Evolutionary conservation across 1,140 invertebrate genomes (phyloP), one percentile per base, ranked within the genome.

Genomic region (Fopius arisanus): DNA sequence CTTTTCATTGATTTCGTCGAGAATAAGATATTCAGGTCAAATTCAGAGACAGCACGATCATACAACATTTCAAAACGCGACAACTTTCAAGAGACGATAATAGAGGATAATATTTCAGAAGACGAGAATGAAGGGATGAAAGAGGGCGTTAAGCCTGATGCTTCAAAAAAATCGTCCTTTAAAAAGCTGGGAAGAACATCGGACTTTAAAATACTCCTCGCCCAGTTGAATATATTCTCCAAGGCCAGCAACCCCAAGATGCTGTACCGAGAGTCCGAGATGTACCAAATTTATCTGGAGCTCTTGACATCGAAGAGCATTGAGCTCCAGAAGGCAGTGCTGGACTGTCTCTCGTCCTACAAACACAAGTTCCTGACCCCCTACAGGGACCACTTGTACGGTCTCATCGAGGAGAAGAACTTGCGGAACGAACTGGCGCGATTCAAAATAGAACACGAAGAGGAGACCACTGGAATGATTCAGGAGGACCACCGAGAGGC

Each of bases 321-420:
- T 0, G 90, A 92, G 6, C 88, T 98, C 40, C 97, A 98, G 83
- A 96, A 94, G 83, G 89, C 91, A 69, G 94, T 96, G 0, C 88
- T 98, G 54, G 93, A 95, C 80, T 98, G 96, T 85, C 81, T 98
- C 3, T 88, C 96, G 70, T 92, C 92, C 3, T 98, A 97, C 82
- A 96, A 95, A 82, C 90, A 92, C 59, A 94, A 95, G 78, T 92
- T 91, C 78, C 76, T 97, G 6, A 83, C 87, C 0, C 92, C 94
- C 2, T 97, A 98, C 79, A 95, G 91, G 82, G 91, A 92, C 19
- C 91, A 95, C 81, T 83, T 98, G 7, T 90, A 92, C 73, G 92
- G 91, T 74, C 88, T 97, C 16, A 90, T 97, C 0, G 93, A 97
- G 82, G 96, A 97, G 59, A 95, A 95, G 75, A 94, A 94, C 76